A percentile compares a stretch with the other conserved stretches of the same genome.
phyloP scores from a whole-genome alignment of 2,797 vertebrate species.

The Acanthiza pusilla region DNA sequence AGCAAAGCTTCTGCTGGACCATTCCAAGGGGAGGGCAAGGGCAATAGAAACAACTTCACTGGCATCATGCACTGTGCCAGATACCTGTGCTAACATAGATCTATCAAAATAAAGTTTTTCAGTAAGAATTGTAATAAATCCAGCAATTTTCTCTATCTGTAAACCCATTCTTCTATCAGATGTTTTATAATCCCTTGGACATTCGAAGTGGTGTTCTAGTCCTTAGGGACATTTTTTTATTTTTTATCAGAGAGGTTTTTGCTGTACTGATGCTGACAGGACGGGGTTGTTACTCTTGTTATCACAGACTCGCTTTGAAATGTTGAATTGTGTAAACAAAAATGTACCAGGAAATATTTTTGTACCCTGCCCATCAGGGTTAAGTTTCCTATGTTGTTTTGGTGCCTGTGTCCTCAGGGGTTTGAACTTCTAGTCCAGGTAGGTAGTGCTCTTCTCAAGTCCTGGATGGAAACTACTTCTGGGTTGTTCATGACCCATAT shows the following conservation, averaged over 20 bases:
- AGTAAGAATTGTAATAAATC: not conserved
- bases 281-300: not conserved
- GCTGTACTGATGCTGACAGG: not conserved
- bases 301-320: not conserved
- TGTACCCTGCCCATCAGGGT: not conserved
- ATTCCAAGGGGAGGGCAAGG: not conserved
- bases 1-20: not conserved
- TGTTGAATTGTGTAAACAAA: not conserved
- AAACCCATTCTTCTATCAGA: not conserved
- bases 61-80: not conserved
- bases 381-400: not conserved
- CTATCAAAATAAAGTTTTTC: not conserved
- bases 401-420: not conserved
- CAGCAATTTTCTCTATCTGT: not conserved
- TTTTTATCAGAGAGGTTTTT: not conserved
- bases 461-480: not conserved
- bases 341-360: not conserved
- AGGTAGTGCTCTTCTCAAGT: not conserved
- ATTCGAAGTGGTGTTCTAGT: not conserved
- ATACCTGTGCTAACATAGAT: not conserved
- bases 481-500: not conserved
- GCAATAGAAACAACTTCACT: not conserved
- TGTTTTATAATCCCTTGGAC: not conserved
- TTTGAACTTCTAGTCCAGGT: not conserved
- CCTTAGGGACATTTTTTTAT: not conserved